These are phyloP conservation scores for Ophion obscuratus DNA, from an alignment of 2,888 invertebrate species.

Conservation along the genomic window DNA sequence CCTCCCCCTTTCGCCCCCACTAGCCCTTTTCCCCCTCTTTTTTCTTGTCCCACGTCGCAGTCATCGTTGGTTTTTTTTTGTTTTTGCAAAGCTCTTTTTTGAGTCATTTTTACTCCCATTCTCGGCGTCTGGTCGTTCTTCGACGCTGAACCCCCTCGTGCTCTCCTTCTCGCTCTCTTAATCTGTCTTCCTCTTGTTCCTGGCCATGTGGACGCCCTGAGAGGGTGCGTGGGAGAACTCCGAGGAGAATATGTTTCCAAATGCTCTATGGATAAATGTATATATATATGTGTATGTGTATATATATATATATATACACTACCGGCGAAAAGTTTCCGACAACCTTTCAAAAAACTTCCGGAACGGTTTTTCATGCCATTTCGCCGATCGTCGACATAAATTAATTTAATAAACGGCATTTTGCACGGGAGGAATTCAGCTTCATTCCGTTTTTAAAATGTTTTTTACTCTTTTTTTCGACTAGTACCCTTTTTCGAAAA, in stretches of 20 bases:
- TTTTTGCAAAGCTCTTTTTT: constrained; percentile 48
- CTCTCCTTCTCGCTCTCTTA: constrained; percentile 31
- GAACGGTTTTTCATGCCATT: too few relatives aligned
- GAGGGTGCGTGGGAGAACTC: constrained; percentile 78
- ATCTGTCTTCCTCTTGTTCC: constrained; percentile 30
- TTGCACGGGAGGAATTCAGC: too few relatives aligned
- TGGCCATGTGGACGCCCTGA: constrained; percentile 73
- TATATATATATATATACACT: too few relatives aligned
- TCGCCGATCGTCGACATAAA: too few relatives aligned
- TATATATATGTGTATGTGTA: constrained; percentile 8
- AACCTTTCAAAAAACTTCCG: too few relatives aligned
- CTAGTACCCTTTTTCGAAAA: too few relatives aligned
- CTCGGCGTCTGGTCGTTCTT: constrained; percentile 43
- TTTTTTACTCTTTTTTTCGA: too few relatives aligned
- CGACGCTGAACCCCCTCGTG: constrained; percentile 57
- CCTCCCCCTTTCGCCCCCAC: not conserved
- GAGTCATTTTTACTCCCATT: constrained; percentile 56
- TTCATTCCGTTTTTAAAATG: too few relatives aligned
- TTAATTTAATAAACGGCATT: too few relatives aligned
- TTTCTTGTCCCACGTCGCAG: constrained; percentile 56
- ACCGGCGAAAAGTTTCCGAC: too few relatives aligned
- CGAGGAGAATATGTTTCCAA: constrained; percentile 46
- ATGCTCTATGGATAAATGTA: constrained; percentile 71
- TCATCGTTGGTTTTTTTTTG: constrained; percentile 62
- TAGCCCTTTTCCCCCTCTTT: constrained; percentile 6